These are phyloP conservation scores for Aphidius gifuensis DNA, from an alignment of 1,140 invertebrate species.

Conservation along the genomic window DNA sequence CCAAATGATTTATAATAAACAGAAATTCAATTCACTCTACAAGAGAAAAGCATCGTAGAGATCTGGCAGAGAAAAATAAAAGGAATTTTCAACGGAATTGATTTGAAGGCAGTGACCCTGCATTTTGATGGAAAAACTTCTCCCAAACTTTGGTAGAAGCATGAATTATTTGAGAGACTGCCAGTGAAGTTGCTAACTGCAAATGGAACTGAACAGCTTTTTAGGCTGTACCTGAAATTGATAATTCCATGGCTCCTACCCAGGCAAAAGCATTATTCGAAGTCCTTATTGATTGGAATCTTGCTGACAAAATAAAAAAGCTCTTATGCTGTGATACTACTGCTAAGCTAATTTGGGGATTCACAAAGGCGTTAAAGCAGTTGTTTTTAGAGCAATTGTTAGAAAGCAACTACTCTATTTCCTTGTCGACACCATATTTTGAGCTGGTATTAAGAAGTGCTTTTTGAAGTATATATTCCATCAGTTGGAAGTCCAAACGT, in stretches of 20 bases:
- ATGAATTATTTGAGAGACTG: conserved; percentile 22
- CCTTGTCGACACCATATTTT: conserved; percentile 22
- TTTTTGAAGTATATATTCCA: conserved; percentile 20
- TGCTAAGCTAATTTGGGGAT: conserved; percentile 24
- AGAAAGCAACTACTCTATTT: conserved; percentile 17
- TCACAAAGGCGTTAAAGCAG: conserved; percentile 24
- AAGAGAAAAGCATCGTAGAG: conserved; percentile 22
- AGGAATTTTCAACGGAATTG: conserved; percentile 23
- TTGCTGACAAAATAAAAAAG: conserved; percentile 19
- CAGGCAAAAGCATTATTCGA: conserved; percentile 11
- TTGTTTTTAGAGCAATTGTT: conserved; percentile 22
- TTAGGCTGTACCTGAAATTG: conserved; percentile 25
- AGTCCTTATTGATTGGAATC: conserved; percentile 9
- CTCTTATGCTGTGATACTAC: conserved; percentile 27
- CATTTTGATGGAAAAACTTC: conserved; percentile 30
- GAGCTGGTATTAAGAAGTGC: conserved; percentile 20
- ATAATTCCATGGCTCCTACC: conserved; percentile 22
- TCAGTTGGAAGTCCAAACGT: conserved; percentile 7
- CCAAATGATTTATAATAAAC: neutral
- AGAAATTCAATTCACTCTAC: conserved; percentile 23
- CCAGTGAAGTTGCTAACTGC: conserved; percentile 27
- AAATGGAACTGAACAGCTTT: conserved; percentile 22
- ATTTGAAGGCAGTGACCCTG: conserved; percentile 17
- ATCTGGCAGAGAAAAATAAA: conserved; percentile 24
- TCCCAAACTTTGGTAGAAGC: conserved; percentile 9